Evolutionary conservation across 1,140 invertebrate genomes (phyloP).

Genomic region (Eumeta japonica): DNA sequence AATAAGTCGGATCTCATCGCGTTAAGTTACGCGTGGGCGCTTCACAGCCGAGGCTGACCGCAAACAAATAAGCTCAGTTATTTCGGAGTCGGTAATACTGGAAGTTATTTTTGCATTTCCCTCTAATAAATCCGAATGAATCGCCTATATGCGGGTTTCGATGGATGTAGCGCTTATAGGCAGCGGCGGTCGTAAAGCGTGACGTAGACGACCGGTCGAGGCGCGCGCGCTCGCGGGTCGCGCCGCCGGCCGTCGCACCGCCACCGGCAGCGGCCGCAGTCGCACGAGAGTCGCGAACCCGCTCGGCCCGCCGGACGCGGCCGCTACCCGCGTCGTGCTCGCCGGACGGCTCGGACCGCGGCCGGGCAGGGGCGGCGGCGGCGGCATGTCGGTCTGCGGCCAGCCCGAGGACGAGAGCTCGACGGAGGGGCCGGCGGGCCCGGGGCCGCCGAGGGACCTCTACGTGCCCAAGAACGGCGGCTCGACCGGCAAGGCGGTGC

Average conservation of each 20-base stretch:
- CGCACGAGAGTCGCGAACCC: slow-evolving; percentile 9
- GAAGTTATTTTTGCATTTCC: too few relatives aligned
- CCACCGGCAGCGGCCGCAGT: slow-evolving; percentile 12
- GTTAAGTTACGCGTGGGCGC: too few relatives aligned
- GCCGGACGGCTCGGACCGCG: too few relatives aligned
- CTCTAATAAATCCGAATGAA: too few relatives aligned
- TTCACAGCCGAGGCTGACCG: too few relatives aligned
- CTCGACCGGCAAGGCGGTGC: slow-evolving; percentile 78
- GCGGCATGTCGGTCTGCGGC: slow-evolving; percentile 41
- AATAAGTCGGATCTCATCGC: too few relatives aligned
- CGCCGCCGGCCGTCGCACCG: slow-evolving; percentile 10
- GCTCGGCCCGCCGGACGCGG: slow-evolving; percentile 29
- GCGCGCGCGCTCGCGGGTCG: slow-evolving; percentile 25
- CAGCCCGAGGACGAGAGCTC: slow-evolving; percentile 25
- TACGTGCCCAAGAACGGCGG: slow-evolving; percentile 74
- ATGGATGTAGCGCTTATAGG: background rate
- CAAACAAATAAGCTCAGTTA: too few relatives aligned
- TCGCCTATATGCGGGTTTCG: background rate
- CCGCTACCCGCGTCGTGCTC: slow-evolving; percentile 23
- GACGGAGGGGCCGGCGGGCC: slow-evolving; percentile 26
- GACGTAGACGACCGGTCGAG: slow-evolving; percentile 46
- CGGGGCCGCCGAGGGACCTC: slow-evolving; percentile 60
- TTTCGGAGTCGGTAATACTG: too few relatives aligned
- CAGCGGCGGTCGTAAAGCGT: slow-evolving; percentile 27
- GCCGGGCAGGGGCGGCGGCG: too few relatives aligned